Percentiles rank a stretch among this genome's conserved stretches.
Evolutionary conservation across 2,888 invertebrate species (phyloP).

Genomic region (Sinotaia quadrata): DNA sequence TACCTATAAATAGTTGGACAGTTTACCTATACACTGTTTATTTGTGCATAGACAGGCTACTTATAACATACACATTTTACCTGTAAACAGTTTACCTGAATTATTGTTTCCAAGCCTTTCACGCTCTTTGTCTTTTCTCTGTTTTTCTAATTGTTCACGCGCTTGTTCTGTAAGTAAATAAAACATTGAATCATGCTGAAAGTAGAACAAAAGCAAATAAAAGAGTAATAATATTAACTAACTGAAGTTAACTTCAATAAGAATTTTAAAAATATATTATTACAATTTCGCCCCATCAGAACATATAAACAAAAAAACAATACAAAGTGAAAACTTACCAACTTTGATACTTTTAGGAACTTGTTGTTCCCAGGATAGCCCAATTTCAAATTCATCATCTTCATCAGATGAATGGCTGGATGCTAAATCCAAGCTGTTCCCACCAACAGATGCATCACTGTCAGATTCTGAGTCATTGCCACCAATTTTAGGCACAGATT

Average conservation of each 20-base stretch:
- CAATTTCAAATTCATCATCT: constrained; percentile 74
- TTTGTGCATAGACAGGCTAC: too few relatives aligned
- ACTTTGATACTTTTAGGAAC: constrained; percentile 60
- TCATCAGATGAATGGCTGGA: constrained; percentile 97
- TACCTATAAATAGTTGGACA: too few relatives aligned
- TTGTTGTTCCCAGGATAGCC: constrained; percentile 60
- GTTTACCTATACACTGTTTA: too few relatives aligned
- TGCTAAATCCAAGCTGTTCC: constrained; percentile 83
- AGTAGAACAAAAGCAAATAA: too few relatives aligned
- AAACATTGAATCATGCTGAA: too few relatives aligned
- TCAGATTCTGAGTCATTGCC: constrained; percentile 87
- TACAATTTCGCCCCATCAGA: too few relatives aligned
- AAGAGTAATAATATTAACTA: too few relatives aligned
- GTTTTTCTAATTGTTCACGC: constrained; percentile 57
- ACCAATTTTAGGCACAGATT: constrained; percentile 42
- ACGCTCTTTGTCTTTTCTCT: constrained; percentile 53
- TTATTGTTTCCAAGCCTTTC: constrained; percentile 44
- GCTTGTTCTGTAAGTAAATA: constrained; percentile 55
- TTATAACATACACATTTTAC: too few relatives aligned
- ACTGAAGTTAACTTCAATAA: too few relatives aligned
- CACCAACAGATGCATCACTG: constrained; percentile 73
- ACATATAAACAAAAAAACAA: too few relatives aligned
- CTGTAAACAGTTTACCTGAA: constrained; percentile 23
- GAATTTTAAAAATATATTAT: too few relatives aligned
- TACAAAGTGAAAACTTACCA: too few relatives aligned